Evolutionary conservation across 2,113 vertebrate genomes (phyloP), one percentile per base, ranked within the genome.

Genomic region (Campylorhamphus procurvoides): DNA sequence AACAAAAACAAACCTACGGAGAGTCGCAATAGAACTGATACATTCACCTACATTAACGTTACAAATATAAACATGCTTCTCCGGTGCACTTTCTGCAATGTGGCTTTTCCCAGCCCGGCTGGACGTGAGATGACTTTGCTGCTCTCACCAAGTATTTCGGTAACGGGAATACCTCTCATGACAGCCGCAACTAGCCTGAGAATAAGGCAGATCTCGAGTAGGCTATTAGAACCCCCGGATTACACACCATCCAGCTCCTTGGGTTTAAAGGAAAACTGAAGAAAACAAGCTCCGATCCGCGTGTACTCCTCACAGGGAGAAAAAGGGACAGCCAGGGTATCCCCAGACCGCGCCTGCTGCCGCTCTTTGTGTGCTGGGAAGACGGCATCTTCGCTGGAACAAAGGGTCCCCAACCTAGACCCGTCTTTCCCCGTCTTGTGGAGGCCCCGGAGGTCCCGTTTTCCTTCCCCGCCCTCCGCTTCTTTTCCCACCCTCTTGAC

Each of bases 401-500:
- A 92, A 90, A 93, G 31, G 50, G 49, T 82, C 40, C 85, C 76
- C 63, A 78, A 64, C 60, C 2, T 29, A 59, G 62, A 62, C 24
- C 25, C 7, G 8, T 47, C 44, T 47, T 13, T n/a, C 24, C 50
- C 64, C 42, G 15, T 37, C 33, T 76, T 46, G 50, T 8, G 35
- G 52, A 55, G 53, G 12, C 68, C 79, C 39, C 22, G 12, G 62
- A 73, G 90, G 66, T 89, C 22, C 67, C 4, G 25, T 37, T 81
- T 53, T 63, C 64, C 82, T 35, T 96, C 78, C 49, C 81, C 84
- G 49, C 68, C 73, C 74, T 94, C 58, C 3, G 12, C 62, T 44
- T 80, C n/a, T 93, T 93, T 96, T 92, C 88, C 92, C 96, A 94
- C 85, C 93, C 83, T 91, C 90, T 56, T 29, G 60, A 42, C 78